These are phyloP conservation scores for Bombus confusus DNA, from an alignment of 1,140 invertebrate species.

Conservation along the genomic window DNA sequence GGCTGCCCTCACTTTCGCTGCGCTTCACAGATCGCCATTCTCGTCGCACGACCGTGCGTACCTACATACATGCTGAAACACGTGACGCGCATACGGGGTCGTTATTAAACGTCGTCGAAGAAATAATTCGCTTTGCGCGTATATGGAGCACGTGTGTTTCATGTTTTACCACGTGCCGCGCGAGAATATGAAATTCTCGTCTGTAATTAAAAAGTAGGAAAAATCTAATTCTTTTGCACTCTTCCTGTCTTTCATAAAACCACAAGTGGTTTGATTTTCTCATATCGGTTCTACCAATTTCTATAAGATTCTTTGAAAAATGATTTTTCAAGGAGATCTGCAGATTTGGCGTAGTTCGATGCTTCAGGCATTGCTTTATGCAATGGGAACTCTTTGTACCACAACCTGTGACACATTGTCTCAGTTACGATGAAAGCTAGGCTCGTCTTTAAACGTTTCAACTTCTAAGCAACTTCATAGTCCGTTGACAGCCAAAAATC, in stretches of 20 bases:
- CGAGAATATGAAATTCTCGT: neutral
- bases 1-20: conserved; percentile 64
- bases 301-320: too few relatives aligned
- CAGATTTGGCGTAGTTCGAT: too few relatives aligned
- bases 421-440: neutral
- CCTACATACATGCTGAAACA: conserved; percentile 55
- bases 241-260: too few relatives aligned
- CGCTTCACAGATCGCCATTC: conserved; percentile 52
- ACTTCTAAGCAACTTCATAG: neutral
- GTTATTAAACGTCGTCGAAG: conserved; percentile 48
- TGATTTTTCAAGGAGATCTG: too few relatives aligned
- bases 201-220: neutral
- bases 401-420: neutral
- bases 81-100: conserved; percentile 77
- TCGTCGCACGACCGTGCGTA: conserved; percentile 50
- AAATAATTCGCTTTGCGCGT: conserved; percentile 52
- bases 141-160: conserved; percentile 53
- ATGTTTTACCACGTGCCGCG: conserved; percentile 22
- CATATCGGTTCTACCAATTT: too few relatives aligned
- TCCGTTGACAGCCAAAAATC: neutral
- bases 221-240: neutral
- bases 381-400: too few relatives aligned
- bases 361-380: too few relatives aligned
- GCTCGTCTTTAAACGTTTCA: neutral
- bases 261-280: too few relatives aligned